phyloP scores from a whole-genome alignment of 2,888 invertebrate species.

The Drosophila parthenogenetica region DNA sequence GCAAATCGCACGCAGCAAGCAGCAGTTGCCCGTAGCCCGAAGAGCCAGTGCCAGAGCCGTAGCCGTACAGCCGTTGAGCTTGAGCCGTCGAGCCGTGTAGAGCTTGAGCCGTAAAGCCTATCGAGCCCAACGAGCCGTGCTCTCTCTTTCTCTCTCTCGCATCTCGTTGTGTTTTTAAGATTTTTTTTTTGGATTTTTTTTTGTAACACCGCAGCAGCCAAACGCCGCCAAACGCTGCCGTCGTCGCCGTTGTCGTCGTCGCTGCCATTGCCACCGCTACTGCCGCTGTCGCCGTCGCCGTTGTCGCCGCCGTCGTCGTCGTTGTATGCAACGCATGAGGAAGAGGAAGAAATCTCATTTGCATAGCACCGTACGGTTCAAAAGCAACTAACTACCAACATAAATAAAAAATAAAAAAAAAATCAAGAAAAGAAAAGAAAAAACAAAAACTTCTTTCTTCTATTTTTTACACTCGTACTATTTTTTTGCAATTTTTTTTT shows the following conservation, averaged over 20 bases:
- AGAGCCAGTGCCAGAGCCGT: slow-evolving; percentile 13
- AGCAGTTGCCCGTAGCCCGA: slow-evolving; percentile 36
- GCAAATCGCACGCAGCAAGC: slow-evolving; percentile 37
- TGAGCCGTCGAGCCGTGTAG: slow-evolving; percentile 32
- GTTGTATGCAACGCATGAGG: slow-evolving; percentile 47
- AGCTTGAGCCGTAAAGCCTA: slow-evolving; percentile 20
- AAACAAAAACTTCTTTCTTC: slow-evolving; percentile 6
- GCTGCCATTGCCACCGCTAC: slow-evolving; percentile 21
- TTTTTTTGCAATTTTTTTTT: slow-evolving; percentile 45
- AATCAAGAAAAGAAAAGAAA: not conserved
- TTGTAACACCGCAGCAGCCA: slow-evolving; percentile 35
- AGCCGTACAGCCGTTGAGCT: slow-evolving; percentile 25
- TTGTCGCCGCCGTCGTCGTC: slow-evolving; percentile 15
- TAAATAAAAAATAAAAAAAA: slow-evolving; percentile 21
- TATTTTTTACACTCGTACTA: slow-evolving; percentile 9
- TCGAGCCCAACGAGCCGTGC: slow-evolving; percentile 28
- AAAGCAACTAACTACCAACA: slow-evolving; percentile 29
- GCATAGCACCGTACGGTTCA: slow-evolving; percentile 50
- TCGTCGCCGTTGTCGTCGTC: slow-evolving; percentile 48
- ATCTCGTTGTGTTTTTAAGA: slow-evolving; percentile 14
- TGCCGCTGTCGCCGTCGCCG: slow-evolving; percentile 16
- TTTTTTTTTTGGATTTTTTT: not conserved
- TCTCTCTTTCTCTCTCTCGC: slow-evolving; percentile 10
- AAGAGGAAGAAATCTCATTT: slow-evolving; percentile 52
- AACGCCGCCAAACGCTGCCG: slow-evolving; percentile 19